phyloP scores from a whole-genome alignment of 2,888 invertebrate species.

The Apodemia duryi region DNA sequence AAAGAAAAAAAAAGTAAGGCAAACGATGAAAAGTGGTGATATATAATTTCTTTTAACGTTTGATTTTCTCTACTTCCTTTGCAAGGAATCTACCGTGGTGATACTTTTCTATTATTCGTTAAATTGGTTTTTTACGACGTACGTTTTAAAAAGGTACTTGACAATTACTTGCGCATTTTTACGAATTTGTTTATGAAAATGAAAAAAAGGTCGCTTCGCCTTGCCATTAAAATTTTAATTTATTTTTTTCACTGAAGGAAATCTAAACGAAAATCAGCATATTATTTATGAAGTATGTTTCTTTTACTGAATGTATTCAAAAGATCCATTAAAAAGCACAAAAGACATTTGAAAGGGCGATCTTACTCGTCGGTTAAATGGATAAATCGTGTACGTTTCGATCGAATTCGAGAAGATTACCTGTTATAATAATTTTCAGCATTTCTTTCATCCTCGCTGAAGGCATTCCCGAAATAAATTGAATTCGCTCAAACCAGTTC shows the following conservation, averaged over 20 bases:
- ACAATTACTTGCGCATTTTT: too few relatives aligned
- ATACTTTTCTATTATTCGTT: too few relatives aligned
- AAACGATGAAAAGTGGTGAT: too few relatives aligned
- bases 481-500: slow-evolving; percentile 9
- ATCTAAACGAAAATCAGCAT: slow-evolving; percentile 6
- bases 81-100: too few relatives aligned
- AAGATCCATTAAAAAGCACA: slow-evolving; percentile 11
- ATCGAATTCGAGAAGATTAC: slow-evolving; percentile 13
- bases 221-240: too few relatives aligned
- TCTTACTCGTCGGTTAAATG: slow-evolving; percentile 21
- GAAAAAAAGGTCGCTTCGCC: too few relatives aligned
- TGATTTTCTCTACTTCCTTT: too few relatives aligned
- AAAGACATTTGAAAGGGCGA: slow-evolving; percentile 13
- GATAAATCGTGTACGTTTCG: slow-evolving; percentile 23
- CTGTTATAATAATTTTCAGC: slow-evolving; percentile 14
- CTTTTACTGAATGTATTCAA: slow-evolving; percentile 5
- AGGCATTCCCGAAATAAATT: slow-evolving; percentile 13
- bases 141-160: too few relatives aligned
- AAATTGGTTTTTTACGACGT: too few relatives aligned
- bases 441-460: slow-evolving; percentile 9
- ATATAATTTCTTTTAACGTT: too few relatives aligned
- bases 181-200: too few relatives aligned
- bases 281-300: slow-evolving; percentile 9
- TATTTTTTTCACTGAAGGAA: not conserved
- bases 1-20: too few relatives aligned